A percentile compares a stretch with the other conserved stretches of the same genome.
phyloP scores from a whole-genome alignment of 2,113 vertebrate species.

The Ophiodon elongatus region DNA sequence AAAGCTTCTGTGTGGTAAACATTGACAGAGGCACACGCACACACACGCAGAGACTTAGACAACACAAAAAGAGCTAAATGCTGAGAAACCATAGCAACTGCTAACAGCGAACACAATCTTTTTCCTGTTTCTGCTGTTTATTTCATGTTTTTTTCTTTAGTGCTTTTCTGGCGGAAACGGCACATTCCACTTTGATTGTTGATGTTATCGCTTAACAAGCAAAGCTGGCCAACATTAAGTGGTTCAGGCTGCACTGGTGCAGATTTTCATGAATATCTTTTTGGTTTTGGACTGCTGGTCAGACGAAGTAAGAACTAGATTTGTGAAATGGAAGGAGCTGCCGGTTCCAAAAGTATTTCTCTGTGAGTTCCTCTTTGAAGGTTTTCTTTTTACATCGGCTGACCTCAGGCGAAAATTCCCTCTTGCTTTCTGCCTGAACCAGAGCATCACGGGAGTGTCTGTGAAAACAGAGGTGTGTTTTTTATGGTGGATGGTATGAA shows the following conservation, averaged over 20 bases:
- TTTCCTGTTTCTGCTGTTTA: no score
- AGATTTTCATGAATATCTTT: not conserved
- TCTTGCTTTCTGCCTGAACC: not conserved
- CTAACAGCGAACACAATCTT: not conserved
- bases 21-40: conserved; percentile 3
- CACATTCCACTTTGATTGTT: not conserved
- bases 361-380: not conserved
- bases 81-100: not conserved
- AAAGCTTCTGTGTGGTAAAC: conserved; percentile 15
- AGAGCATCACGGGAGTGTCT: not conserved
- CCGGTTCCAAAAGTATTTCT: not conserved
- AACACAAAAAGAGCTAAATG: not conserved
- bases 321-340: not conserved
- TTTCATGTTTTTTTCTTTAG: not conserved
- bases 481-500: not conserved
- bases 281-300: not conserved
- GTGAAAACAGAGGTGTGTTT: not conserved
- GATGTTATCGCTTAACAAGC: not conserved
- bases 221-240: not conserved
- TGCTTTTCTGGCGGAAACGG: not conserved
- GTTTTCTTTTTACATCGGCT: not conserved
- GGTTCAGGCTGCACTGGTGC: not conserved
- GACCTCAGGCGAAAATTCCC: not conserved
- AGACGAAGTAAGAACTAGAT: not conserved
- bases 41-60: not conserved